Percentiles rank a stretch among this genome's conserved stretches.
Conservation (phyloP, 2,888 invertebrate genomes). For the Torymus aiolomorphi region DNA sequence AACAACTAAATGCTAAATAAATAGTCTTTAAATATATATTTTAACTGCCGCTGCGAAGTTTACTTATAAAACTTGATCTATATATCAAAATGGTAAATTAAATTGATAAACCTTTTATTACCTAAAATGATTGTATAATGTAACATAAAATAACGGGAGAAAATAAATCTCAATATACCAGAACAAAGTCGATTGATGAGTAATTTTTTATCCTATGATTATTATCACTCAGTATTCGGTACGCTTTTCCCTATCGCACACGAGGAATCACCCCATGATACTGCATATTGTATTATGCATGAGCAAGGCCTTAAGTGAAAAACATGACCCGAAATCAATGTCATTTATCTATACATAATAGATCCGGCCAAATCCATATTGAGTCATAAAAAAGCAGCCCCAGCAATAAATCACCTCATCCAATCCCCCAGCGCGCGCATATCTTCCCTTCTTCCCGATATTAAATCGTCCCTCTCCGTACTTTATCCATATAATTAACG, state of each 20-base stretch:
- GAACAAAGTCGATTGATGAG: no score
- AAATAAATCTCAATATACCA: no score
- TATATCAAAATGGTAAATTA: no score
- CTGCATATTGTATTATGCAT: not conserved
- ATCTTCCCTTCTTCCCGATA: constrained; percentile 1
- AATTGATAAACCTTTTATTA: no score
- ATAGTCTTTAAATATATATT: not conserved
- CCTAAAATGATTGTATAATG: no score
- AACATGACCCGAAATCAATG: constrained; percentile 4
- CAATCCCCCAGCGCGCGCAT: no score
- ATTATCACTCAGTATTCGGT: not conserved
- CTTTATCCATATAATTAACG: constrained; percentile 40
- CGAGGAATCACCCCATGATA: no score
- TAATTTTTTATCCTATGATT: no score
- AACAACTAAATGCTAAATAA: constrained; percentile 35
- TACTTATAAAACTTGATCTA: no score
- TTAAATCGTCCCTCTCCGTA: constrained; percentile 29
- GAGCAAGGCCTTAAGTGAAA: constrained; percentile 14
- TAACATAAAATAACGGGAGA: no score
- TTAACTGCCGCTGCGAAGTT: no score
- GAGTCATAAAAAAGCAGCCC: constrained; percentile 19
- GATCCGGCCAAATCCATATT: not conserved
- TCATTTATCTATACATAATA: constrained; percentile 28
- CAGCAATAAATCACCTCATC: no score
- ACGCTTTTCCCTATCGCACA: not conserved